These are phyloP conservation scores for Stratiolaelaps scimitus DNA, from an alignment of 1,140 invertebrate genomes.

Conservation along the genomic window DNA sequence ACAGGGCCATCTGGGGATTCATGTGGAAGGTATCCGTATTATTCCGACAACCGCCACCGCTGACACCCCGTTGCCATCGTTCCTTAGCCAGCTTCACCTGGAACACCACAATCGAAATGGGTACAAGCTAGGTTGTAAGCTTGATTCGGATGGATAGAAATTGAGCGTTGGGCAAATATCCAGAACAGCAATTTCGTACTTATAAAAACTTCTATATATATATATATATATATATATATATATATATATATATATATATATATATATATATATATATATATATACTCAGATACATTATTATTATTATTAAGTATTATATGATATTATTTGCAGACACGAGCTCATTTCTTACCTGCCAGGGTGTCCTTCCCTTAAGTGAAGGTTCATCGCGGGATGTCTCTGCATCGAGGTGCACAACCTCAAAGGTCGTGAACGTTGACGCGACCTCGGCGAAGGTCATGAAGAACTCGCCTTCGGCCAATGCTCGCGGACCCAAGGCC, in stretches of 20 bases:
- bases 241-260: too few relatives aligned
- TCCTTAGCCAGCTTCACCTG: constrained; percentile 35
- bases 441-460: constrained; percentile 72
- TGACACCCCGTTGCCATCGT: constrained; percentile 66
- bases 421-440: constrained; percentile 65
- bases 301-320: too few relatives aligned
- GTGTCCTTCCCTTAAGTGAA: constrained; percentile 58
- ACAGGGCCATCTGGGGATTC: constrained; percentile 70
- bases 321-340: constrained; percentile 51
- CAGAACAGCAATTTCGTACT: too few relatives aligned
- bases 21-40: constrained; percentile 86
- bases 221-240: too few relatives aligned
- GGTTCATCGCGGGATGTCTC: constrained; percentile 72
- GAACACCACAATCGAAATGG: background rate
- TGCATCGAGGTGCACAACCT: constrained; percentile 71
- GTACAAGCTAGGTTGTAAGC: too few relatives aligned
- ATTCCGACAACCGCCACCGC: constrained; percentile 78
- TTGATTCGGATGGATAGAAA: too few relatives aligned
- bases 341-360: constrained; percentile 64
- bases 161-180: too few relatives aligned
- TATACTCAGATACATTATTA: too few relatives aligned
- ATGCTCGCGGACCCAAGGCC: constrained; percentile 47
- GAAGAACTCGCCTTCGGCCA: constrained; percentile 68
- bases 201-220: too few relatives aligned
- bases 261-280: too few relatives aligned